A percentile compares a stretch with the other conserved stretches of the same genome.
These are phyloP conservation scores for Xestia c-nigrum DNA, from an alignment of 2,888 invertebrate species.

Conservation along the genomic window DNA sequence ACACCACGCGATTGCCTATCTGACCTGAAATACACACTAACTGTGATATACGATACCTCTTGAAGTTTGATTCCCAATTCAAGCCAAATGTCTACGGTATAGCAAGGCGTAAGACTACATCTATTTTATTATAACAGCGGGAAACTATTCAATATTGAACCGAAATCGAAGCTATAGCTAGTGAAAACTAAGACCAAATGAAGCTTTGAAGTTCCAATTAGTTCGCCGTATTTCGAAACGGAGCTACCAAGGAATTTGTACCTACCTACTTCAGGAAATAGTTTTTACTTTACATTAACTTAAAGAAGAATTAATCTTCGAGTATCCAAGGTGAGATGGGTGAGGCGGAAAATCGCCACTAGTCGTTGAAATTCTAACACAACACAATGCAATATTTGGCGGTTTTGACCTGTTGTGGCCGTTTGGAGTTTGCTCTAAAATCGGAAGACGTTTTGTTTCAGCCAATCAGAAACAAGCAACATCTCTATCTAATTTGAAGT, in stretches of 20 bases:
- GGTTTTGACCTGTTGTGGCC: no score
- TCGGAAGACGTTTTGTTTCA: no score
- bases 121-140: not conserved
- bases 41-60: not conserved
- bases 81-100: not conserved
- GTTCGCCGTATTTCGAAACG: conserved; percentile 14
- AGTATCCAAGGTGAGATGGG: not conserved
- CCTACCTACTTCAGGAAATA: conserved; percentile 4
- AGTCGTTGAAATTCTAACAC: no score
- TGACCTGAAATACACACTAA: not conserved
- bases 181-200: conserved; percentile 11
- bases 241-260: conserved; percentile 10
- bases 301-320: not conserved
- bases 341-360: no score
- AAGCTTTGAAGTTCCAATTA: conserved; percentile 33
- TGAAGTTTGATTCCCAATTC: not conserved
- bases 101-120: not conserved
- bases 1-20: not conserved
- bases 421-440: no score
- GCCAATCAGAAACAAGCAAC: no score
- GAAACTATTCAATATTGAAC: not conserved
- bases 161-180: not conserved
- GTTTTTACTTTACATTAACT: conserved; percentile 2
- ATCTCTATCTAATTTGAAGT: no score
- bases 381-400: no score